A percentile compares a stretch with the other conserved stretches of the same genome.
Conservation (phyloP, 2,113 vertebrate genomes). For the Pseudolaguvia tuberculata region DNA sequence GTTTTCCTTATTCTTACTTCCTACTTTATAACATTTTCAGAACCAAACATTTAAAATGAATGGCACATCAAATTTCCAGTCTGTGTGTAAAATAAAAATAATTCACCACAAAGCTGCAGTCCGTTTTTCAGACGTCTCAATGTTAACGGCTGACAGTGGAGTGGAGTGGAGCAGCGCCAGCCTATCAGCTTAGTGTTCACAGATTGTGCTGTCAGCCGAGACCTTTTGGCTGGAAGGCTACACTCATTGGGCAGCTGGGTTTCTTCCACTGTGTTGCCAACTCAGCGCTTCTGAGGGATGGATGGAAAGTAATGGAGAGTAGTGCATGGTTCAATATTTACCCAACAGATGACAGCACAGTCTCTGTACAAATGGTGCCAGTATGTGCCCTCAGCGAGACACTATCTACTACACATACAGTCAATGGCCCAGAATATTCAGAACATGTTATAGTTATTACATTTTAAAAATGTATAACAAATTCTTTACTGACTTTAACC, state of each 20-base stretch:
- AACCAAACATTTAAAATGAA: not conserved
- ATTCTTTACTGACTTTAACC: not conserved
- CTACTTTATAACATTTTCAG: not conserved
- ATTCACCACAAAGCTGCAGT: not conserved
- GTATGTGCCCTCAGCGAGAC: constrained; percentile 19
- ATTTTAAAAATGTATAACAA: constrained; percentile 31
- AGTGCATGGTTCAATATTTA: constrained; percentile 52
- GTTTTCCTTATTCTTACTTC: not conserved
- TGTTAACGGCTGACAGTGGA: constrained; percentile 13
- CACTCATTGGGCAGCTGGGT: constrained; percentile 48
- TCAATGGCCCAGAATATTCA: not conserved
- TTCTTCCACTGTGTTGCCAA: constrained; percentile 47
- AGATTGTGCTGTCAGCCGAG: constrained; percentile 32
- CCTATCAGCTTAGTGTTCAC: constrained; percentile 17
- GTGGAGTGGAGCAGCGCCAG: not conserved
- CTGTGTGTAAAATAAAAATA: not conserved
- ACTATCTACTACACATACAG: constrained; percentile 16
- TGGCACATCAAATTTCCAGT: not conserved
- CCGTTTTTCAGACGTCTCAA: not conserved
- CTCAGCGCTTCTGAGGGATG: constrained; percentile 45
- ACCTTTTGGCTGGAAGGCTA: constrained; percentile 36
- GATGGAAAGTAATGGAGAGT: constrained; percentile 27
- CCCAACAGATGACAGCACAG: constrained; percentile 59
- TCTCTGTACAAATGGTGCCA: constrained; percentile 40
- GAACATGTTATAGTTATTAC: not conserved